Base-by-base conservation (phyloP, 2,888 invertebrate genomes). In the Troides aeacus region DNA sequence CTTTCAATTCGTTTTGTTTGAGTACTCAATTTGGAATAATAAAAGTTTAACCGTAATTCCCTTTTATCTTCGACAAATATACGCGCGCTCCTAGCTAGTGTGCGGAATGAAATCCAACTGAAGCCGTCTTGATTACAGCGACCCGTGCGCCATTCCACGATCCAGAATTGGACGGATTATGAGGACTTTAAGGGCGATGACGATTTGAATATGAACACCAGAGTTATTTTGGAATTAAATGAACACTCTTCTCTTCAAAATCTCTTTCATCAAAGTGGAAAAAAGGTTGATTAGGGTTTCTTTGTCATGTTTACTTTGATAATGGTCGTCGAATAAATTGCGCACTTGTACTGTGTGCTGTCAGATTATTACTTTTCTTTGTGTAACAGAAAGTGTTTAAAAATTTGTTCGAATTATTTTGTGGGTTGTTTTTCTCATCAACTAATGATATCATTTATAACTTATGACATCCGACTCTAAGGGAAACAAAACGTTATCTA, bases 141-240 rank as follows among this genome's bases (percentile, higher is more conserved):
- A 84, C 84, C 86, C 88, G 85, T 79, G 83, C 82, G 81, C 83
- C 81, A 81, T 87, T 82, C 85, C 82, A 82, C 86, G 85, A 84
- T 87, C 88, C 86, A 88, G 86, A 90, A 92, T 92, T 91, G 91
- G 89, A 87, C 84, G 92, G 92, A 92, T 92, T 92, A 92, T 89
- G 90, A 90, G 89, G 90, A 90, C 88, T 92, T 92, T 89, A 88
- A 87, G 88, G 84, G 83, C 88, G 88, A 90, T 89, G 90, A 89
- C 92, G 87, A 91, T 90, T 91, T 90, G 88, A 90, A 89, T 90
- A 89, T 88, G 89, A 88, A 86, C 84, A 87, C 85, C 83, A 85
- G 84, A 86, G 84, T 86, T 72, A 83, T 80, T 86, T 82, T 79
- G 84, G 81, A 78, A 88, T 89, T 84, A 84, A 82, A 87, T 77